Base-by-base conservation (phyloP, 2,888 invertebrate species). In the Coleophora flavipennella region DNA sequence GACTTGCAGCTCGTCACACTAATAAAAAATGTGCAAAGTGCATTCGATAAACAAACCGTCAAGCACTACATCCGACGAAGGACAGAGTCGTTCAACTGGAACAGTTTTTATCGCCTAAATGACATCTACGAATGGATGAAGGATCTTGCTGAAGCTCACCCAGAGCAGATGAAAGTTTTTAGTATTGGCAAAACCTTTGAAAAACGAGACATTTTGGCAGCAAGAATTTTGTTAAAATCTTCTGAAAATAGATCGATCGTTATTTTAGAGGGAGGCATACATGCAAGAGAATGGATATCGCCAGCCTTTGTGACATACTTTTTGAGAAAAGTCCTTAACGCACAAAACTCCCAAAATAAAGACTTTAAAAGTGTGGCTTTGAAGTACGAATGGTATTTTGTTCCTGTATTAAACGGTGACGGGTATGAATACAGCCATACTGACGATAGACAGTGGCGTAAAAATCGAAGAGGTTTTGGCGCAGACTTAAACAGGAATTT, bases 241-340 rank as follows among this genome's bases (percentile, higher is more conserved):
- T 29, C 3, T 6, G 10, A 29, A 29, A 29, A 29, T 48, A 88
- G 81, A 43, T 81, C 79, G 7, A 86, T 58, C 27, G 70, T 87
- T 4, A 84, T 89, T 13, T 51, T 90, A 8, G 89, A 90, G 65
- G 87, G 80, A 12, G 87, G 87, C 3, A 91, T 91, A 44, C 92
- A 92, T 57, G 91, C 91, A 0, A 84, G 93, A 29, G 94, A 94
- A 69, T 94, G 91, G 91, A 88, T 91, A 37, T 67, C 87, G 0
- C 81, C 89, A 0, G 88, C 90, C 0, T 86, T 89, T 1, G 86
- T 87, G 0, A 87, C 89, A 0, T 91, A 86, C 48, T 67, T 91
- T 14, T 50, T 88, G 13, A 74, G 87, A 38, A 74, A 88, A 49
- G 62, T 91, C 2, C 46, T 89, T 9, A 43, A 49, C 1, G 55